These are phyloP conservation scores for Poeciliopsis occidentalis DNA, from an alignment of 2,113 vertebrate species.

Conservation along the genomic window DNA sequence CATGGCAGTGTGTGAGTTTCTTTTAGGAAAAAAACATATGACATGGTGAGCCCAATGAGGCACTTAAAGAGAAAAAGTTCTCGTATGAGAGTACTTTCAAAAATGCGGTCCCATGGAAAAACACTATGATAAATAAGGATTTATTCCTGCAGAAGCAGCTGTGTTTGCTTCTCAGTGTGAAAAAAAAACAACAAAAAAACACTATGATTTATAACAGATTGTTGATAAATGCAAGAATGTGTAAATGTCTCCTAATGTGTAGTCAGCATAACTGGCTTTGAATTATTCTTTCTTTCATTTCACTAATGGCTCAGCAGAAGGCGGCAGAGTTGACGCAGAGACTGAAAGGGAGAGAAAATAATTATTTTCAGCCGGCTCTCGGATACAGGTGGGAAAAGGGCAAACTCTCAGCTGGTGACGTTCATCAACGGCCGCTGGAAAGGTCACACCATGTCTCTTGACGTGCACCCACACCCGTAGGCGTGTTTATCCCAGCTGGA, in stretches of 20 bases:
- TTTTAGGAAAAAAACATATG: not conserved
- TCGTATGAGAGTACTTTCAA: not conserved
- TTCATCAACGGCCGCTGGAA: conserved; percentile 63
- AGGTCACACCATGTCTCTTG: conserved; percentile 67
- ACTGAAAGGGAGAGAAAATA: conserved; percentile 17
- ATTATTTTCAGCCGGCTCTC: conserved; percentile 58
- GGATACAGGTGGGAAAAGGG: conserved; percentile 71
- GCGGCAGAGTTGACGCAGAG: conserved; percentile 2
- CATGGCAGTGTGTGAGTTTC: not conserved
- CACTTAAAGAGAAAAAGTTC: not conserved
- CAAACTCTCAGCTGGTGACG: conserved; percentile 72
- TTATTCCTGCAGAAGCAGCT: not conserved
- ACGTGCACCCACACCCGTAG: conserved; percentile 49
- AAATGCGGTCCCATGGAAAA: too few relatives aligned
- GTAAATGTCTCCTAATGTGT: conserved; percentile 39
- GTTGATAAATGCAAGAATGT: conserved; percentile 36
- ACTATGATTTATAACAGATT: conserved; percentile 15
- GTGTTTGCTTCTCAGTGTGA: not conserved
- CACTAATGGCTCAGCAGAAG: conserved; percentile 48
- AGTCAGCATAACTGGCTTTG: conserved; percentile 41
- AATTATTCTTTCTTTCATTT: conserved; percentile 52
- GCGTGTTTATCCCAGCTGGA: conserved; percentile 53
- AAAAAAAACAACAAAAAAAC: not conserved
- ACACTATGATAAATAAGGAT: not conserved
- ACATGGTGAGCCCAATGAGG: not conserved